These are phyloP conservation scores for Smittia sp. DNA, from an alignment of 2,888 invertebrate species.

Conservation along the genomic window DNA sequence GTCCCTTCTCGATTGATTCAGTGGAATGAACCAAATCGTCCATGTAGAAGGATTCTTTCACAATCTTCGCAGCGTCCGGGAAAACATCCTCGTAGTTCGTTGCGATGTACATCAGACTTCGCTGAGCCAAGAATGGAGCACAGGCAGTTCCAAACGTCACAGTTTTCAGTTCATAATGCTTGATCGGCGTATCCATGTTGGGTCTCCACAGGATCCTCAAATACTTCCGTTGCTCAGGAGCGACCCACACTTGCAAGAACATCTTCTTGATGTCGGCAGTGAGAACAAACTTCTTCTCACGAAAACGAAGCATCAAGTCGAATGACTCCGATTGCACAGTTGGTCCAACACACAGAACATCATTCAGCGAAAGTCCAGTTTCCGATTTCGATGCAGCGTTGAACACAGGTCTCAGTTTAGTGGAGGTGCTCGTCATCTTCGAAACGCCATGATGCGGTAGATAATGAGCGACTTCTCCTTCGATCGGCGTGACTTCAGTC, in stretches of 20 bases:
- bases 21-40: background rate
- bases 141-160: constrained; percentile 43
- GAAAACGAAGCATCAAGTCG: constrained; percentile 36
- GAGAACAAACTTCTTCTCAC: constrained; percentile 33
- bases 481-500: background rate
- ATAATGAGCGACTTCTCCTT: background rate
- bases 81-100: constrained; percentile 11
- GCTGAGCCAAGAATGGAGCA: constrained; percentile 43
- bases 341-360: constrained; percentile 28
- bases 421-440: constrained; percentile 26
- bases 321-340: constrained; percentile 37
- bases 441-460: constrained; percentile 39
- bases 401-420: constrained; percentile 40
- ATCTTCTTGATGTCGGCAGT: constrained; percentile 42
- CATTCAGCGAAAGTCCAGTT: constrained; percentile 37
- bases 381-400: constrained; percentile 26
- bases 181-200: constrained; percentile 36
- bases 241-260: constrained; percentile 41
- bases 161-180: constrained; percentile 42
- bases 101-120: background rate
- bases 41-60: constrained; percentile 7
- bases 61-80: constrained; percentile 30
- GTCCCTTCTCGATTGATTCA: background rate
- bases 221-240: constrained; percentile 35
- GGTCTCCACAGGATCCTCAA: constrained; percentile 42